Evolutionary conservation across 2,113 vertebrate species (phyloP).

Genomic region (Zapornia atra): DNA sequence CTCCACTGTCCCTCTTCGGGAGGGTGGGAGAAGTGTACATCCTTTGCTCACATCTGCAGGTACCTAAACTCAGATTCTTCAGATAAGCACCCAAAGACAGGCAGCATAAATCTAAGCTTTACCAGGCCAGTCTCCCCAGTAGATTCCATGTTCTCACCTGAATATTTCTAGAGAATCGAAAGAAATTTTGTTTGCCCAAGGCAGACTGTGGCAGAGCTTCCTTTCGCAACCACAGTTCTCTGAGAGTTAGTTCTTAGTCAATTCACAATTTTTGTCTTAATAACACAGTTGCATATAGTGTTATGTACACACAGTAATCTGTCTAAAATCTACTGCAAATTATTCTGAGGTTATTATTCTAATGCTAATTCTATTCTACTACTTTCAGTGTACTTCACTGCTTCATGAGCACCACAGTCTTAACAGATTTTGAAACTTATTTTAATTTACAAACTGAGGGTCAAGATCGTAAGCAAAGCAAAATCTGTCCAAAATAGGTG

Average conservation of each 20-base stretch:
- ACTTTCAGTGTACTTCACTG: background rate
- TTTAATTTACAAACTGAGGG: background rate
- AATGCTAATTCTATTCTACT: background rate
- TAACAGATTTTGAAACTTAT: background rate
- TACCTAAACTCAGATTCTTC: background rate
- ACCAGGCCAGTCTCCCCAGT: background rate
- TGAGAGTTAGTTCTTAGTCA: background rate
- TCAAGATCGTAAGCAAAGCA: background rate
- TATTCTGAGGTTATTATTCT: background rate
- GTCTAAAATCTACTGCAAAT: background rate
- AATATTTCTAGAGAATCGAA: background rate
- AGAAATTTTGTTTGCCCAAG: background rate
- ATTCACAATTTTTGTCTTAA: background rate
- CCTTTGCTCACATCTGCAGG: background rate
- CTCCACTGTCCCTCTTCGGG: background rate
- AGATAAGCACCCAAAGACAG: background rate
- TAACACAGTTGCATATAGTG: background rate
- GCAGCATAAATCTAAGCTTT: rapidly evolving
- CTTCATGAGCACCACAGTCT: background rate
- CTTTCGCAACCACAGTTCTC: background rate
- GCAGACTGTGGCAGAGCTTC: background rate
- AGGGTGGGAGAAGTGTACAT: no score
- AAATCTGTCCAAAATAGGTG: background rate
- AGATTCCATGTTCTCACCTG: background rate
- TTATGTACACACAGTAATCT: background rate